These are phyloP conservation scores for Triops longicaudatus DNA, from an alignment of 1,140 invertebrate genomes.

Conservation along the genomic window DNA sequence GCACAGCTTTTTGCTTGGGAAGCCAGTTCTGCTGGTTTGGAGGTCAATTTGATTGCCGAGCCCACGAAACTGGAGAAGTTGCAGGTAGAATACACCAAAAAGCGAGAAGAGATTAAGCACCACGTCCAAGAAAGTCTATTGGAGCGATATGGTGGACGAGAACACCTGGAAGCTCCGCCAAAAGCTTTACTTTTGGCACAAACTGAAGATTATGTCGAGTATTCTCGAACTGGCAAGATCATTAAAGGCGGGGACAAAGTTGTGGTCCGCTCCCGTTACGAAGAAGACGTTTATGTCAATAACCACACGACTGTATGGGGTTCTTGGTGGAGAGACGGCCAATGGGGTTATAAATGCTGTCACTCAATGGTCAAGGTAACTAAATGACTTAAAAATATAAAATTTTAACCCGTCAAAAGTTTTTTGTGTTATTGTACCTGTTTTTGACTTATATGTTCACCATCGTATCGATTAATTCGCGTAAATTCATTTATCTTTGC, in stretches of 20 bases:
- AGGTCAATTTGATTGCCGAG: slow-evolving; percentile 93
- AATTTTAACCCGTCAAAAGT: no score
- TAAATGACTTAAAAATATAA: no score
- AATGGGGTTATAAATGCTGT: slow-evolving; percentile 96
- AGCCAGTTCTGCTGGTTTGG: slow-evolving; percentile 83
- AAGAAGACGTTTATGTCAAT: slow-evolving; percentile 86
- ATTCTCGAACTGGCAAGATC: slow-evolving; percentile 83
- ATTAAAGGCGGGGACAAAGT: slow-evolving; percentile 73
- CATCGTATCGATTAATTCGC: no score
- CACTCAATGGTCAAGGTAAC: slow-evolving; percentile 71
- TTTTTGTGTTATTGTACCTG: no score
- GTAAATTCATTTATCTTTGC: no score
- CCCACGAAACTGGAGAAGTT: slow-evolving; percentile 93
- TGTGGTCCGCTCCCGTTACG: slow-evolving; percentile 78
- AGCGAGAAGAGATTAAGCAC: slow-evolving; percentile 76
- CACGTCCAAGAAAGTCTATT: slow-evolving; percentile 65
- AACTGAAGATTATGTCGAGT: slow-evolving; percentile 92
- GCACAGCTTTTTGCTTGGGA: slow-evolving; percentile 98
- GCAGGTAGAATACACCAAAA: slow-evolving; percentile 79
- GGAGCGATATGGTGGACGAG: slow-evolving; percentile 81
- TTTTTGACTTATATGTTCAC: no score
- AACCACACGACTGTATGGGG: slow-evolving; percentile 94
- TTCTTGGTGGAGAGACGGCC: slow-evolving; percentile 82
- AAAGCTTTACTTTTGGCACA: slow-evolving; percentile 82
- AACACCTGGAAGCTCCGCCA: slow-evolving; percentile 79